Conservation (phyloP, 2,888 invertebrate genomes). For the Oscheius sp. region DNA sequence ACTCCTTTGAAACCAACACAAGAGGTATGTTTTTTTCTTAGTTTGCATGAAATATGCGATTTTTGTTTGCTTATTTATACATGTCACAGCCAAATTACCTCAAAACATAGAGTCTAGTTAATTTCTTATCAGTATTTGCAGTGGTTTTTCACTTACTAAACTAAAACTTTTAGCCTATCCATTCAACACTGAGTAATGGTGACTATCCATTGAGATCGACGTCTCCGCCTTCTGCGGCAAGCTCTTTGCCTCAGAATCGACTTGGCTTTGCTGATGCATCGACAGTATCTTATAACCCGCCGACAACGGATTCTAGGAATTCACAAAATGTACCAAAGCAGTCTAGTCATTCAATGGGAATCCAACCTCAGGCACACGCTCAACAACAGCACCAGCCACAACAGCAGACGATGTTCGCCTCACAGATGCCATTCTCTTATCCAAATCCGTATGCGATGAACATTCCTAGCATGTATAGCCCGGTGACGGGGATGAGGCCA, state of each 20-base stretch:
- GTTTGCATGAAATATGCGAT: too few species aligned
- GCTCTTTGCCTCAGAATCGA: background rate
- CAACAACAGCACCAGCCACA: conserved; percentile 35
- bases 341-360: background rate
- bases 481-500: conserved; percentile 40
- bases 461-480: conserved; percentile 52
- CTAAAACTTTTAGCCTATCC: conserved; percentile 6
- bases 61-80: too few species aligned
- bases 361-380: conserved; percentile 24
- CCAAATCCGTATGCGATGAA: conserved; percentile 47
- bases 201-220: conserved; percentile 12
- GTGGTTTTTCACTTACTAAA: background rate
- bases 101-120: too few species aligned
- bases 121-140: background rate
- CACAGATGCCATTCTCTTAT: conserved; percentile 36
- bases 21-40: too few species aligned
- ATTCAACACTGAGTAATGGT: background rate
- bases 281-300: conserved; percentile 18
- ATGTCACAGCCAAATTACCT: too few species aligned
- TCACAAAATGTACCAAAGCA: conserved; percentile 1
- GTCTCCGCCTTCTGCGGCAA: conserved; percentile 1
- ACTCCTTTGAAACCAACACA: conserved; percentile 11
- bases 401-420: conserved; percentile 45
- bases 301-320: background rate
- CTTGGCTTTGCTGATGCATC: conserved; percentile 28